Evolutionary conservation across 1,140 invertebrate genomes (phyloP).

Genomic region (Drosophila suzukii): DNA sequence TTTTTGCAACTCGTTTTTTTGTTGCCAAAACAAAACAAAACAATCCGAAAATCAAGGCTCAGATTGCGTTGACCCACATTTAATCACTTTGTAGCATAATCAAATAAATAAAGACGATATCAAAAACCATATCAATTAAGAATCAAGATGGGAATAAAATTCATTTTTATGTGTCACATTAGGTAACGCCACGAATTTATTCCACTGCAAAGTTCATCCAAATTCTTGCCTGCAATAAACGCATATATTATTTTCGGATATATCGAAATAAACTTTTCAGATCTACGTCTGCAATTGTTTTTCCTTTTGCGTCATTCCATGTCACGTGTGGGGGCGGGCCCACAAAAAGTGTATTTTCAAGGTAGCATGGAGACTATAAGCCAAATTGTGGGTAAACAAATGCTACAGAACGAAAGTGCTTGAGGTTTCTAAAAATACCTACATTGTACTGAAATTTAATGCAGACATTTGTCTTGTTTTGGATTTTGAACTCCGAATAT

Average conservation of each 20-base stretch:
- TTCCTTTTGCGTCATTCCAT: slow-evolving; percentile 52
- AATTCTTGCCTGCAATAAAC: slow-evolving; percentile 17
- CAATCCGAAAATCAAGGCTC: slow-evolving; percentile 30
- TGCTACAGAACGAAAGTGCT: slow-evolving; percentile 15
- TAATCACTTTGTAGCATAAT: slow-evolving; percentile 22
- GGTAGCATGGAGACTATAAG: slow-evolving; percentile 53
- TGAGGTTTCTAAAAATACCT: slow-evolving; percentile 49
- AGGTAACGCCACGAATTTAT: slow-evolving; percentile 29
- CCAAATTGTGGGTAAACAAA: slow-evolving; percentile 51
- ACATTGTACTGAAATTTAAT: slow-evolving; percentile 3
- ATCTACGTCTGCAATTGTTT: slow-evolving; percentile 48
- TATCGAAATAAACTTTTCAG: slow-evolving; percentile 32
- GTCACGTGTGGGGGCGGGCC: slow-evolving; percentile 52
- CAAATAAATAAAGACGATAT: slow-evolving; percentile 12
- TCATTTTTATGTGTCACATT: slow-evolving; percentile 11
- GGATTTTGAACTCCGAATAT: slow-evolving; percentile 18
- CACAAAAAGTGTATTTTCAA: slow-evolving; percentile 29
- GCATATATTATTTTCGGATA: slow-evolving; percentile 4
- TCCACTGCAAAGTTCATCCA: slow-evolving; percentile 35
- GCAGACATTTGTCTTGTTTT: slow-evolving; percentile 17
- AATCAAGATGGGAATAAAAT: slow-evolving; percentile 16
- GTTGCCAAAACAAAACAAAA: slow-evolving; percentile 26
- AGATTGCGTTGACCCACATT: slow-evolving; percentile 60
- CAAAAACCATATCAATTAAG: not conserved
- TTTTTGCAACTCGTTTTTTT: slow-evolving; percentile 57